phyloP scores from a whole-genome alignment of 2,113 vertebrate species.

The Gobiocypris rarus region DNA sequence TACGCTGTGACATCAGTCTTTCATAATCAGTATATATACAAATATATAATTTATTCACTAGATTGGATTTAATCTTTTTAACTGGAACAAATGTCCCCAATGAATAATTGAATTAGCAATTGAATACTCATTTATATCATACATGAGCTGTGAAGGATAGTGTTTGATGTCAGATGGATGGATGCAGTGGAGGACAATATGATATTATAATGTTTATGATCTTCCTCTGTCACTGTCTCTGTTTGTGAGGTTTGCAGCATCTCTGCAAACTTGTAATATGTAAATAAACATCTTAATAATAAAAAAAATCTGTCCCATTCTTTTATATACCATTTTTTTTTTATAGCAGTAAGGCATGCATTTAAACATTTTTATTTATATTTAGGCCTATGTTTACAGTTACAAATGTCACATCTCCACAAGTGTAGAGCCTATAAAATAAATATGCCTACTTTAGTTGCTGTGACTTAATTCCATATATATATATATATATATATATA shows the following conservation, averaged over 20 bases:
- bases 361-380: not conserved
- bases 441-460: not conserved
- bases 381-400: not conserved
- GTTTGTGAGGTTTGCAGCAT: conserved; percentile 64
- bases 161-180: conserved; percentile 16
- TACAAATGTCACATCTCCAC: not conserved
- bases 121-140: conserved; percentile 2
- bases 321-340: not conserved
- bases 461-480: no score
- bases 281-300: conserved; percentile 69
- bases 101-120: conserved; percentile 16
- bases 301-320: not conserved
- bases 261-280: conserved; percentile 69
- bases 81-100: not conserved
- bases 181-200: conserved; percentile 7
- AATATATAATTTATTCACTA: not conserved
- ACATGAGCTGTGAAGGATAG: conserved; percentile 4
- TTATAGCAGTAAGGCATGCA: not conserved
- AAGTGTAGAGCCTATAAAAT: not conserved
- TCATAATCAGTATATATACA: not conserved
- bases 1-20: not conserved
- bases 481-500: no score
- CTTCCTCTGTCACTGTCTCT: conserved; percentile 61
- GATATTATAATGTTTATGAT: conserved; percentile 31
- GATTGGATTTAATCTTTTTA: conserved; percentile 27